Base-by-base conservation (phyloP, 2,797 vertebrate genomes). In the Coilia nasus region DNA sequence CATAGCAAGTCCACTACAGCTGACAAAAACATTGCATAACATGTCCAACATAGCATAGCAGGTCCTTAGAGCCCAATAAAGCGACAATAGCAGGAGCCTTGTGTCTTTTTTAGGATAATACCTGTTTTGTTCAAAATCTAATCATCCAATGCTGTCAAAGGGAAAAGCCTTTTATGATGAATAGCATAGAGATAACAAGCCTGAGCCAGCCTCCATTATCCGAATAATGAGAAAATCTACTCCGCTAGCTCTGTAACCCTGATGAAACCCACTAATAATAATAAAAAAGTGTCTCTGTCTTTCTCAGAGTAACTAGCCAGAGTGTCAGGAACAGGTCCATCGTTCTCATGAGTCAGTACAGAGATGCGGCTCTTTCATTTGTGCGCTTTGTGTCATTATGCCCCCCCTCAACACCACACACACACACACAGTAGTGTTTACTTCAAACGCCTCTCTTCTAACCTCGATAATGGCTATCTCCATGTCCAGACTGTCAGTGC, bases 161-260 rank as follows among this genome's bases (percentile, higher is more conserved):
- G 71, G 31, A 31, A 78, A 78, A 78, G 44, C 71, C 71, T 21
- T 78, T 35, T 78, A 41, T 78, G 71, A 78, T 31, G 35, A 78
- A 78, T 21, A 78, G 71, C 71, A 3, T 19, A 78, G 7, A 78
- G 71, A 78, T 78, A 78, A 78, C 71, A 44, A 78, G 71, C 15
- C 71, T 9, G 35, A 41, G 71, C 15, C 71, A 41, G 71, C 71
- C 28, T 78, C 71, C 71, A 78, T 78, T 78, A 78, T 78, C 15
- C 71, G 0, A 21, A 78, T 78, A 78, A 78, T 41, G 71, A 78
- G 71, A 78, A 78, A 78, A 44, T 78, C 71, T 44, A 41, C 31
- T 78, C 15, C 31, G 17, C 31, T 21, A 78, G 31, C 71, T 41
- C 71, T 1, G 31, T 31, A 25, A 11, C 31, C 15, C 71, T 78